phyloP scores from a whole-genome alignment of 2,888 invertebrate genomes.

The Blomia tropicalis region DNA sequence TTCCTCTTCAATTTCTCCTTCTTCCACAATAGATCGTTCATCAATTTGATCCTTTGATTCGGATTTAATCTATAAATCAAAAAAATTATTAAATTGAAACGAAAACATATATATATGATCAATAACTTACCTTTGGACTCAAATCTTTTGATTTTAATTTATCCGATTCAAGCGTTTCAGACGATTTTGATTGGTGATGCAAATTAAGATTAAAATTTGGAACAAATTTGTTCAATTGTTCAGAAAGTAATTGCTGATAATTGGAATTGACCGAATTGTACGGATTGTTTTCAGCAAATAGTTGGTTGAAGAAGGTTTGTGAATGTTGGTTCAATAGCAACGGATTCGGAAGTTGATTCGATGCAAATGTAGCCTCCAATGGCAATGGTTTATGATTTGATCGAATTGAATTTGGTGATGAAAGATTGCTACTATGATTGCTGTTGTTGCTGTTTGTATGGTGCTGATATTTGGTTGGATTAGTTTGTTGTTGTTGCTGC shows the following conservation, averaged over 20 bases:
- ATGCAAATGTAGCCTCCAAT: background rate
- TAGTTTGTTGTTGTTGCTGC: background rate
- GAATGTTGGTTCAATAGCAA: background rate
- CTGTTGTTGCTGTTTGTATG: background rate
- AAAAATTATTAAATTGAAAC: background rate
- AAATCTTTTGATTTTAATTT: background rate
- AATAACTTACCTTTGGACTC: background rate
- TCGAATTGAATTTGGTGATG: constrained; percentile 5
- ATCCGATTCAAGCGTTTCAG: background rate
- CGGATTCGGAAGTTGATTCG: background rate
- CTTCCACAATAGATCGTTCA: constrained; percentile 29
- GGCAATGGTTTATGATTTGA: background rate
- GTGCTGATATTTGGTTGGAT: background rate
- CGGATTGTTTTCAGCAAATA: background rate
- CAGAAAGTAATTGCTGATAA: background rate
- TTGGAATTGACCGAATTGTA: background rate
- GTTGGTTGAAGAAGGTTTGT: background rate
- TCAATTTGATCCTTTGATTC: constrained; percentile 2
- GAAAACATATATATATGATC: background rate
- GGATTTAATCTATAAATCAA: constrained; percentile 1
- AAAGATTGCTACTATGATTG: background rate
- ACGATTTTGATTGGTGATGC: background rate
- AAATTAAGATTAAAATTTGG: background rate
- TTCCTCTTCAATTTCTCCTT: constrained; percentile 28
- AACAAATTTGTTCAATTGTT: constrained; percentile 4